Conservation (phyloP, 2,113 vertebrate genomes). For the Lepus europaeus region DNA sequence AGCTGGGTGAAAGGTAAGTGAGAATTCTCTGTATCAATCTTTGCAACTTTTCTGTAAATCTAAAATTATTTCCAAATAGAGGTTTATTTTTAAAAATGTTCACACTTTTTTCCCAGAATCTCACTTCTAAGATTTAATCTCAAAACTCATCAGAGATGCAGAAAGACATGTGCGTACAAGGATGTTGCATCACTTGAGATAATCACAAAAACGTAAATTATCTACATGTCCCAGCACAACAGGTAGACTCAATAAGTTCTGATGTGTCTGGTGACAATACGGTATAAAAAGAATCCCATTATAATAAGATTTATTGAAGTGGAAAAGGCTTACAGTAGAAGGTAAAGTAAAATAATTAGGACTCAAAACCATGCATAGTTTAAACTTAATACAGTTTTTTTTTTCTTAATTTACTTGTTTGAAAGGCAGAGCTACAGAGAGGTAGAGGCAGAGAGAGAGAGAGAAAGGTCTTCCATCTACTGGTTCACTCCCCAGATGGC, state of each 20-base stretch:
- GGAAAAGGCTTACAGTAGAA: constrained; percentile 37
- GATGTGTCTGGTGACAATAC: not conserved
- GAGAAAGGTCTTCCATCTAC: too few relatives aligned
- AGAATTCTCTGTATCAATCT: not conserved
- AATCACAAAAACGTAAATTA: constrained; percentile 24
- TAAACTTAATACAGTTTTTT: not conserved
- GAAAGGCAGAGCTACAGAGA: too few relatives aligned
- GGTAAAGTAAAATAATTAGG: constrained; percentile 19
- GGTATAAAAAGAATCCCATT: not conserved
- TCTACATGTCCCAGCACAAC: not conserved
- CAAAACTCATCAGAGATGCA: constrained; percentile 60
- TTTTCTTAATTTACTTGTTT: too few relatives aligned
- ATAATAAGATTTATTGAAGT: not conserved
- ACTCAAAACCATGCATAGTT: constrained; percentile 18
- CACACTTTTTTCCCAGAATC: constrained; percentile 59
- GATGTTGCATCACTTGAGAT: not conserved
- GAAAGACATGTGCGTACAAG: constrained; percentile 5
- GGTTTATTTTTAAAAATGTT: not conserved
- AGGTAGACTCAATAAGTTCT: not conserved
- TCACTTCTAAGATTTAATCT: constrained; percentile 71
- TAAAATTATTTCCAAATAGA: constrained; percentile 65
- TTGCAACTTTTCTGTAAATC: not conserved
- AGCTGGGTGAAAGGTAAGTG: not conserved
- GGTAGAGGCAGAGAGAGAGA: too few relatives aligned
- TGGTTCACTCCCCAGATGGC: too few relatives aligned